phyloP scores from a whole-genome alignment of 2,113 vertebrate species.

The Antechinus flavipes region DNA sequence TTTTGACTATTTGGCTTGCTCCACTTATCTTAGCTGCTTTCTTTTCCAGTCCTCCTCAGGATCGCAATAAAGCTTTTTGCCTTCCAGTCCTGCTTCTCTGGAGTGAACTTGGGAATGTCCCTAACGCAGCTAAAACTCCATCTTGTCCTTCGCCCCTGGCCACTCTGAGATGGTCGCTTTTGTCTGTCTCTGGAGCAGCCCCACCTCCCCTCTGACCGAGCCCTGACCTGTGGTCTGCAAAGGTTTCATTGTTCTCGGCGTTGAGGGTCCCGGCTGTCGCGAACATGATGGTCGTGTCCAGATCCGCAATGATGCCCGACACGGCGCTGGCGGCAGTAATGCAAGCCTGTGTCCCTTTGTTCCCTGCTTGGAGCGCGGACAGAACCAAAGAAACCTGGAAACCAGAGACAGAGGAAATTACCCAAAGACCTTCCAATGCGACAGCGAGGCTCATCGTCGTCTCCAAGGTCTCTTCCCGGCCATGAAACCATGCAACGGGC shows the following conservation, averaged over 20 bases:
- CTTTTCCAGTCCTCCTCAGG: not conserved
- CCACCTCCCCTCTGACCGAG: not conserved
- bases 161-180: not conserved
- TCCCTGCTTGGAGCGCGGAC: slow-evolving; percentile 97
- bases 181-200: accelerated
- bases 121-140: not conserved
- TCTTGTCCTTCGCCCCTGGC: not conserved
- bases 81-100: not conserved
- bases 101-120: no score
- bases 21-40: not conserved
- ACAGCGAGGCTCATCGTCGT: no score
- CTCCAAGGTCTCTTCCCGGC: not conserved
- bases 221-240: slow-evolving; percentile 96
- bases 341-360: slow-evolving; percentile 98
- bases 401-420: not conserved
- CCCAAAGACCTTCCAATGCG: not conserved
- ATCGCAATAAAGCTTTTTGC: not conserved
- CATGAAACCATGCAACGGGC: not conserved
- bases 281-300: slow-evolving; percentile 99
- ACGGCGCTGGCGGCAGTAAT: slow-evolving; percentile 97
- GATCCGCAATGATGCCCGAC: slow-evolving; percentile 97
- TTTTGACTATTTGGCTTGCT: not conserved
- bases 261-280: slow-evolving; percentile 97
- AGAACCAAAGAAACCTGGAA: slow-evolving; percentile 95
- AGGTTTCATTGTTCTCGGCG: slow-evolving; percentile 96